phyloP scores from a whole-genome alignment of 2,888 invertebrate genomes.

The Campoplex nolae region DNA sequence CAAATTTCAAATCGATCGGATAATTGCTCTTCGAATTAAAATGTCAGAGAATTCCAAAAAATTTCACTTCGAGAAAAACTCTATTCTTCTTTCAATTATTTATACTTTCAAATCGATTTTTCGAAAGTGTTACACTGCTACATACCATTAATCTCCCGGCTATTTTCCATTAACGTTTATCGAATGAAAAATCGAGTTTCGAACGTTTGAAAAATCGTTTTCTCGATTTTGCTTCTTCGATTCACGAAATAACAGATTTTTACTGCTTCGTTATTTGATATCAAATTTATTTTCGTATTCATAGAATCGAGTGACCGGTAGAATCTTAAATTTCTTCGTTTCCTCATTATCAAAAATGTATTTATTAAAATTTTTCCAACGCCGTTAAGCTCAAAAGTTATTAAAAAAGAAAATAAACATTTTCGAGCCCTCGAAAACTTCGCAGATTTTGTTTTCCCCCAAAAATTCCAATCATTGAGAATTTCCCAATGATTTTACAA shows the following conservation, averaged over 20 bases:
- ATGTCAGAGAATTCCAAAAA: too few species aligned
- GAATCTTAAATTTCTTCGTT: not conserved
- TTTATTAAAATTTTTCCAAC: not conserved
- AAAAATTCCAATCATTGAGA: not conserved
- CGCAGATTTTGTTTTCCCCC: not conserved
- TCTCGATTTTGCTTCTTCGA: not conserved
- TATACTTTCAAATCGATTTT: too few species aligned
- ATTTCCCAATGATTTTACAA: not conserved
- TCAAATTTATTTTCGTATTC: not conserved
- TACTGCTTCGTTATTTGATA: not conserved
- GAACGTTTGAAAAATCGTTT: not conserved
- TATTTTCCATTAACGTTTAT: not conserved
- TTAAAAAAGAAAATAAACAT: not conserved
- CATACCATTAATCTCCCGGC: not conserved
- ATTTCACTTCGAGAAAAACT: too few species aligned
- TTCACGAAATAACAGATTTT: not conserved
- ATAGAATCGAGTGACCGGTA: not conserved
- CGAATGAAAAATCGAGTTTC: not conserved
- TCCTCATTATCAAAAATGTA: not conserved
- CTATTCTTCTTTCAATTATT: too few species aligned
- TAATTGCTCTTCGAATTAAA: too few species aligned
- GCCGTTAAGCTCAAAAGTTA: not conserved
- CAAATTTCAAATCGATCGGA: too few species aligned
- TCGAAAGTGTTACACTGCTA: too few species aligned
- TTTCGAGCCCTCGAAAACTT: not conserved